Base-by-base conservation (phyloP, 2,888 invertebrate species). In the Mesochorus sp. region DNA sequence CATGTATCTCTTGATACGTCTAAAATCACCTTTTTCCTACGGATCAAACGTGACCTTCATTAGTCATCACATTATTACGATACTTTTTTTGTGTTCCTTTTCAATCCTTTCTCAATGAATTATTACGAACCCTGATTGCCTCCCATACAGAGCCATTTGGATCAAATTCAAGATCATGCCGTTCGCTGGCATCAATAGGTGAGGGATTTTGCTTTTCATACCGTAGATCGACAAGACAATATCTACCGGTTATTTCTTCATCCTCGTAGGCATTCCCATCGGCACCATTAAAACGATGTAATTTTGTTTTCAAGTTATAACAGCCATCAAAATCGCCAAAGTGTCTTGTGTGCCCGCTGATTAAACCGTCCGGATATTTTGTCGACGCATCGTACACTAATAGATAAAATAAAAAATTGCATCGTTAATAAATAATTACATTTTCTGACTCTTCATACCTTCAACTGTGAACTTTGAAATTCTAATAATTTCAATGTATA, bases 311-410 rank as follows among this genome's bases (percentile, higher is more conserved):
- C 28, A 88, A 75, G 39, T 83, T 70, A 78, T 84, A 86, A 76
- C 89, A 89, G 39, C 87, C 84, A 59, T 89, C 89, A 49, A 89
- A 89, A 51, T 84, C 86, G n/a, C 89, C 88, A 10, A 85, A 82
- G 72, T 89, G 86, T 17, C 84, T 80, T 2, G 85, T 87, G 19
- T 86, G 80, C 1, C 89, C 88, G 14, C 83, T 84, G 28, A 89
- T 76, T 42, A 87, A 79, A n/a, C 88, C 88, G 37, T 87, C 83
- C 3, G 87, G 85, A 76, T 85, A 85, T 57, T 87, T 88, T 1
- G 83, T 82, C 5, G 89, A 88, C 0, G 89, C 80, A 64, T 88
- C 88, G 61, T 84, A 89, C 88, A 89, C 89, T 89, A 59, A 17
- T 76, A 44, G 26, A 34, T 42, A 2, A 51, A 70, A 59, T 10